Base-by-base conservation (phyloP, 2,888 invertebrate genomes). In the Ischnus inquisitorius region DNA sequence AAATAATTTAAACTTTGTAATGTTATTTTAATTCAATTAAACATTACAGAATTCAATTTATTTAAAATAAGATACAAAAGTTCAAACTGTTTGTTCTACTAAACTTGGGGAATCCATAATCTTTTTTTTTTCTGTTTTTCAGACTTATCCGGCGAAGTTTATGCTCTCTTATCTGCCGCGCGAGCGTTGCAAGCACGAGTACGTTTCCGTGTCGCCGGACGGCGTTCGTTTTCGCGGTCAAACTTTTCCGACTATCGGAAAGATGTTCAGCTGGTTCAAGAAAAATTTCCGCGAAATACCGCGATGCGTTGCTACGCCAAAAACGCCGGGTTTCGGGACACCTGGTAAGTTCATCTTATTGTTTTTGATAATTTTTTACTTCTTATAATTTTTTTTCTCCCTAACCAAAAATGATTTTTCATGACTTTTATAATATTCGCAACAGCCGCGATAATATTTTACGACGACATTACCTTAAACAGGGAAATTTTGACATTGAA, bases 191-290 rank as follows among this genome's bases (percentile, higher is more conserved):
- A 96, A 97, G 0, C 99, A 99, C 94, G 99, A 99, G 93, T 99
- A 97, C 92, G 95, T 99, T 0, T 97, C 98, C 0, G 96, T 99
- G 0, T 96, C 97, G 2, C 98, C 98, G 0, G 98, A 99, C 87
- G 99, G 99, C 1, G 97, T 98, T 93, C 95, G 97, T 76, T 99
- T 98, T 93, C 95, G 99, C 28, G 96, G 97, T 86, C 97, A 98
- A 90, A 96, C 97, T 93, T 99, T 99, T 93, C 97, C 97, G 87
- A 96, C 97, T 0, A 94, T 98, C 0, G 95, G 96, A 57, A 95
- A 96, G 12, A 93, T 99, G 81, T 95, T 99, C 90, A 96, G 97
- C 83, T 99, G 99, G 99, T 99, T 99, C 94, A 99, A 99, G 92
- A 98, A 98, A 93, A 98, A 99, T 93, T 99, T 98, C 94, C 95